Evolutionary conservation across 30 jellyfish, hydroid and myxozoan species (phyloP).

Genomic region (Hydractinia symbiolongicarpus): DNA sequence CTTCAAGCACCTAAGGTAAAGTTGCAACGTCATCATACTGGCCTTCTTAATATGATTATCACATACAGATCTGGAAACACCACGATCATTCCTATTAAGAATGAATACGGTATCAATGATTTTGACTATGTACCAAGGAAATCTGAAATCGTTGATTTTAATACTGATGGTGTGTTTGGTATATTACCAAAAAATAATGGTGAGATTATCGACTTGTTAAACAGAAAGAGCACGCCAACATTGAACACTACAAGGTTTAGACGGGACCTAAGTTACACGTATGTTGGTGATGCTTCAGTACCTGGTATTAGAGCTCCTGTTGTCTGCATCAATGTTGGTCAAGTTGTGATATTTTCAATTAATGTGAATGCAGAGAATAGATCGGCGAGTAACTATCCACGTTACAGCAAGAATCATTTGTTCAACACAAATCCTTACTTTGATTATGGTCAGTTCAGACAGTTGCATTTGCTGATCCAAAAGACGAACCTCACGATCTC

Average conservation of each 20-base stretch:
- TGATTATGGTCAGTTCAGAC: slow-evolving; percentile 92
- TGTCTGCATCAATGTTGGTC: slow-evolving; percentile 61
- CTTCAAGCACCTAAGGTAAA: slow-evolving; percentile 29
- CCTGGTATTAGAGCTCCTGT: slow-evolving; percentile 74
- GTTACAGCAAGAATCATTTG: slow-evolving; percentile 72
- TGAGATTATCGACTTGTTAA: slow-evolving; percentile 24
- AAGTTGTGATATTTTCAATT: slow-evolving; percentile 66
- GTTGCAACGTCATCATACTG: slow-evolving; percentile 44
- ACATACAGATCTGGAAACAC: not conserved
- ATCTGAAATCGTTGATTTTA: slow-evolving; percentile 33
- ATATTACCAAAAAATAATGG: slow-evolving; percentile 25
- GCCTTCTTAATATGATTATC: slow-evolving; percentile 36
- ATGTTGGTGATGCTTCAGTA: not conserved
- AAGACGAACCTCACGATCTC: slow-evolving; percentile 59
- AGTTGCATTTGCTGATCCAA: slow-evolving; percentile 61
- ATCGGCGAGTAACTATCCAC: slow-evolving; percentile 79
- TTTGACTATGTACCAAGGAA: slow-evolving; percentile 53
- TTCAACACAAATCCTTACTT: slow-evolving; percentile 83
- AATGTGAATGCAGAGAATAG: slow-evolving; percentile 55
- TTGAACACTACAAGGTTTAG: slow-evolving; percentile 44
- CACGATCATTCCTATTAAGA: not conserved
- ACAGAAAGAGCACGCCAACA: not conserved
- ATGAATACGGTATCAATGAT: slow-evolving; percentile 76
- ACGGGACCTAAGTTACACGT: slow-evolving; percentile 24
- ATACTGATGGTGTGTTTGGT: slow-evolving; percentile 72